Percentiles rank a stretch among this genome's conserved stretches.
These are phyloP conservation scores for Timandra comae DNA, from an alignment of 2,888 invertebrate species.

Conservation along the genomic window DNA sequence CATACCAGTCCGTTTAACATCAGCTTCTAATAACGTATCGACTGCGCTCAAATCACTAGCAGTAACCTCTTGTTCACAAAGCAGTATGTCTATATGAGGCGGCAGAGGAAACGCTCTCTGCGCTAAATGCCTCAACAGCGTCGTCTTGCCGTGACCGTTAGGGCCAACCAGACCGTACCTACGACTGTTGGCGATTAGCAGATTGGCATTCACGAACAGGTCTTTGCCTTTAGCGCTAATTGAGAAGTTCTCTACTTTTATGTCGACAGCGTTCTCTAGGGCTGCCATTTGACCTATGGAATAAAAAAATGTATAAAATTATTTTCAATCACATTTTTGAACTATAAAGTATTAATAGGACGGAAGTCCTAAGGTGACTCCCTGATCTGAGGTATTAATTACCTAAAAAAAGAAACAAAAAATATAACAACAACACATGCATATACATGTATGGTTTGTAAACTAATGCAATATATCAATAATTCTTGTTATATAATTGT, in stretches of 20 bases:
- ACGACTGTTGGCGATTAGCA: conserved; percentile 94
- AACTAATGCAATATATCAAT: no score
- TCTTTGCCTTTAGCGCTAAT: conserved; percentile 98
- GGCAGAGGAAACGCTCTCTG: conserved; percentile 95
- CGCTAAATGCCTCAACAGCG: conserved; percentile 94
- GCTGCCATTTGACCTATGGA: conserved; percentile 82
- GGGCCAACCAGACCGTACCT: conserved; percentile 99
- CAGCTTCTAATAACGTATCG: conserved; percentile 94
- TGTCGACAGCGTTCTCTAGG: conserved; percentile 95
- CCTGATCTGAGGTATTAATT: no score
- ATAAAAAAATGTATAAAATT: conserved; percentile 3
- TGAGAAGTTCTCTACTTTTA: conserved; percentile 98
- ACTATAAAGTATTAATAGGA: no score
- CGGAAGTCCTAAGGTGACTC: no score
- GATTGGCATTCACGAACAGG: conserved; percentile 95
- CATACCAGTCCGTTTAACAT: conserved; percentile 87
- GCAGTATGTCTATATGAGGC: conserved; percentile 94
- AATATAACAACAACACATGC: no score
- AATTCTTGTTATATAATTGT: no score
- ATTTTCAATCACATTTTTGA: no score
- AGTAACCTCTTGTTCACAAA: conserved; percentile 98
- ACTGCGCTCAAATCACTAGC: conserved; percentile 96
- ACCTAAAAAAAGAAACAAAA: conserved; percentile 1
- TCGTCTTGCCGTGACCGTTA: conserved; percentile 99
- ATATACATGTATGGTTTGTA: no score